These are phyloP conservation scores for Parochlus steinenii DNA, from an alignment of 2,888 invertebrate species.

Conservation along the genomic window DNA sequence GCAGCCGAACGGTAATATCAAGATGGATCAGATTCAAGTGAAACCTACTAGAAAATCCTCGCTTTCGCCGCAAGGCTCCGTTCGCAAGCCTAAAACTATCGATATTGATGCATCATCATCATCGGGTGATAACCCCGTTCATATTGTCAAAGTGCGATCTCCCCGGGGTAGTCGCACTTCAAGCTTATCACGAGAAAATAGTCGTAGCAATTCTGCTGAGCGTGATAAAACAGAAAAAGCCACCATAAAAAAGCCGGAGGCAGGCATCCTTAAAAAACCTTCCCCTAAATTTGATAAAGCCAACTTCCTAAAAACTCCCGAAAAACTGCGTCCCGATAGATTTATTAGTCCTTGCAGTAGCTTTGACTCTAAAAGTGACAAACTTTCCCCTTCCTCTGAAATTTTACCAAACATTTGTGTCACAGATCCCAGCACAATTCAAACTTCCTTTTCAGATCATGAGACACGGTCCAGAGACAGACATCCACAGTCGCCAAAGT, in stretches of 20 bases:
- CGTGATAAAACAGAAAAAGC: constrained; percentile 4
- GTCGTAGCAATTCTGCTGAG: constrained; percentile 19
- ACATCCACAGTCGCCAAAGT: constrained; percentile 11
- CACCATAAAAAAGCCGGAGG: constrained; percentile 20
- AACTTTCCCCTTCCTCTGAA: constrained; percentile 11
- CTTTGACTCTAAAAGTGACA: constrained; percentile 17
- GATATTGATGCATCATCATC: constrained; percentile 20
- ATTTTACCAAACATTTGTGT: constrained; percentile 6
- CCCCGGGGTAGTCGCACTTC: constrained; percentile 37
- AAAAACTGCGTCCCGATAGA: constrained; percentile 10
- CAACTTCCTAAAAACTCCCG: constrained; percentile 2
- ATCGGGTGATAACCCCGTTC: constrained; percentile 28
- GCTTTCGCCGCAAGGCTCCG: constrained; percentile 5
- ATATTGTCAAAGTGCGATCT: constrained; percentile 30
- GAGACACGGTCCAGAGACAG: constrained; percentile 7
- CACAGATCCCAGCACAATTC: constrained; percentile 4
- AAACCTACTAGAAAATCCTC: constrained; percentile 6
- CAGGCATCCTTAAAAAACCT: constrained; percentile 26
- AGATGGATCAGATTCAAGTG: constrained; percentile 6
- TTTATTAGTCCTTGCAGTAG: constrained; percentile 22
- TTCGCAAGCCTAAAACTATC: constrained; percentile 11
- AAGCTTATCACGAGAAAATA: constrained; percentile 27
- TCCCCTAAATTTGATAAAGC: constrained; percentile 15
- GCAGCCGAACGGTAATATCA: neutral
- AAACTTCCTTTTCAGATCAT: constrained; percentile 11